phyloP scores from a whole-genome alignment of 2,797 vertebrate species.

The Poecilia wingei region DNA sequence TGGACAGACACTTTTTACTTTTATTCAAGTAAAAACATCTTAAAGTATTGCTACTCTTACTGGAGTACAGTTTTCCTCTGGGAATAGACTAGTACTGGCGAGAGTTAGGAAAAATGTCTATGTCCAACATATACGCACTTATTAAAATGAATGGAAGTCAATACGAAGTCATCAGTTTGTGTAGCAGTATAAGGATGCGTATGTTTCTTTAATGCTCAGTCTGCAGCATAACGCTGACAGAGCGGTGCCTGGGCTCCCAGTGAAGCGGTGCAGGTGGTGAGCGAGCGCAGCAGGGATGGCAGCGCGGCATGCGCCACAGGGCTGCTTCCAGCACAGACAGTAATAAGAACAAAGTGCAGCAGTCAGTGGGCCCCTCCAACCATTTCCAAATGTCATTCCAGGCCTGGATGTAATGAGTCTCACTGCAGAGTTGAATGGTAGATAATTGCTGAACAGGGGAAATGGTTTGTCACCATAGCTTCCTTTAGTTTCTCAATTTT shows the following conservation, averaged over 20 bases:
- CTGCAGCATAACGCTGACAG: neutral
- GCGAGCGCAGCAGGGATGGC: neutral
- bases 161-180: too few relatives aligned
- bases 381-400: slow-evolving; percentile 77
- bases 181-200: too few relatives aligned
- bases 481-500: slow-evolving; percentile 64
- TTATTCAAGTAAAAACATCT: too few relatives aligned
- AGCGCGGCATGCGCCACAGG: slow-evolving; percentile 41
- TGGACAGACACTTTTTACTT: too few relatives aligned
- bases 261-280: slow-evolving; percentile 49
- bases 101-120: too few relatives aligned
- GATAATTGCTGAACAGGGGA: slow-evolving; percentile 74
- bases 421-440: slow-evolving; percentile 58
- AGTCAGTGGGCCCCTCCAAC: slow-evolving; percentile 62
- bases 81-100: too few relatives aligned
- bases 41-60: too few relatives aligned
- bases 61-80: too few relatives aligned
- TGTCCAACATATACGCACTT: too few relatives aligned
- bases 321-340: slow-evolving; percentile 61
- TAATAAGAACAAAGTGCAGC: slow-evolving; percentile 70
- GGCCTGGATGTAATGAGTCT: slow-evolving; percentile 70
- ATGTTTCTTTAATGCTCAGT: neutral
- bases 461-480: slow-evolving; percentile 75
- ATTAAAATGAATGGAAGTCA: too few relatives aligned
- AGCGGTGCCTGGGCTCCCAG: neutral